Base-by-base conservation (phyloP, 2,888 invertebrate species). In the Coelinius sp. region DNA sequence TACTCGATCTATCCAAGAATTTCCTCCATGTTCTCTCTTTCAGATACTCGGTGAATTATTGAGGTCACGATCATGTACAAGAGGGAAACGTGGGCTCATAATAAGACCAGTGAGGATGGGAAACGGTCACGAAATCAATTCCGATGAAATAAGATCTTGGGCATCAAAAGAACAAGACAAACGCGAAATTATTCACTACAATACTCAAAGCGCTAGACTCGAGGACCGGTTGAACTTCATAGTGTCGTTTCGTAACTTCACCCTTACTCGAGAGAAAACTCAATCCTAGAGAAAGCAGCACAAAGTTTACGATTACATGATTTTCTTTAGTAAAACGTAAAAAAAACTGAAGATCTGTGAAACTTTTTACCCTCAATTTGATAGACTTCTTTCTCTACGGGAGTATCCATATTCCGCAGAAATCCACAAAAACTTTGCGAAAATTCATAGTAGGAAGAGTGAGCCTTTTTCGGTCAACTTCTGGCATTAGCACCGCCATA, bases 401-500 rank as follows among this genome's bases (percentile, higher is more conserved):
- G 3, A n/a, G 35, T 1, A 35, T 1, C 8, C 1, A 4, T n/a
- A 12, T 1, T 41, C n/a, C n/a, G 1, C 1, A n/a, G 41, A n/a
- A 1, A 41, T 1, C 41, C n/a, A 41, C n/a, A n/a, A 41, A 41
- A 41, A 41, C 41, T 41, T 41, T 12, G n/a, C 41, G 10, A 41
- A 41, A 5, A 41, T 41, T 41, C 2, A 41, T 41, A n/a, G n/a
- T 12, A 12, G n/a, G 4, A 41, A n/a, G 41, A n/a, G n/a, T 41
- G 41, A 41, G n/a, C n/a, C n/a, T 68, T 25, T 46, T 59, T 25
- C 53, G 35, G 25, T 46, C 64, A 77, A 79, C 81, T 81, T 75
- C 68, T 81, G 80, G 81, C 81, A 80, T 81, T 80, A 78, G 67
- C 74, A 78, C 77, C 71, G 77, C 80, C 77, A 78, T 75, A 78